Conservation (phyloP, 2,113 vertebrate species). For the Callospermophilus lateralis region DNA sequence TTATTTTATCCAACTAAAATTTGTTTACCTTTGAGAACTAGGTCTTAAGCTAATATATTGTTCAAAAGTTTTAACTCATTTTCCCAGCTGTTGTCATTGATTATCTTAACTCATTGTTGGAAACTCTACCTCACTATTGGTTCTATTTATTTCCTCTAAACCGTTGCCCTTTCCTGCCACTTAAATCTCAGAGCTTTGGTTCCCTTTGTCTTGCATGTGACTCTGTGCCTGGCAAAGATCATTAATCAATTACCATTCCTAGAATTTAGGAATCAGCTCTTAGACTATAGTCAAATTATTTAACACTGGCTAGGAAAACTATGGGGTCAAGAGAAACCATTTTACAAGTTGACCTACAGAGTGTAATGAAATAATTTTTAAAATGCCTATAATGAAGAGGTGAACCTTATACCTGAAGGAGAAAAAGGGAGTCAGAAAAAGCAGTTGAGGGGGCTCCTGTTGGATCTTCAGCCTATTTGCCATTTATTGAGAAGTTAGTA, state of each 20-base stretch:
- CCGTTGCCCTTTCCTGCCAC: not conserved
- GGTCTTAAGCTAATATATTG: not conserved
- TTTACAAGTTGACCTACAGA: not conserved
- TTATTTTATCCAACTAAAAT: not conserved
- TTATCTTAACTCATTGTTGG: not conserved
- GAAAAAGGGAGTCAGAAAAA: not conserved
- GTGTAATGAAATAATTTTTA: not conserved
- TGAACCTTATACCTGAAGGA: not conserved
- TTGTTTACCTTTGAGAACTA: not conserved
- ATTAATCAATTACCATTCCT: not conserved
- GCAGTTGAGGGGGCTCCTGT: not conserved
- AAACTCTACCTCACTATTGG: not conserved
- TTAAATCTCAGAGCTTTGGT: not conserved
- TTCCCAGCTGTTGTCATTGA: not conserved
- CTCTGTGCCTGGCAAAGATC: not conserved
- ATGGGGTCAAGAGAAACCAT: not conserved
- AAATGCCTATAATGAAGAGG: not conserved
- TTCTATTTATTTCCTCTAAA: not conserved
- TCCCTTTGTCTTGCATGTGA: not conserved
- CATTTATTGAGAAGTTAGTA: not conserved
- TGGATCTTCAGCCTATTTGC: not conserved
- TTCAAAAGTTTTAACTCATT: not conserved
- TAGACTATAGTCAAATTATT: not conserved
- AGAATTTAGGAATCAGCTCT: not conserved
- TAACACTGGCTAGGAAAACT: not conserved